These are phyloP conservation scores for Ophion costatus DNA, from an alignment of 2,888 invertebrate genomes.

Conservation along the genomic window DNA sequence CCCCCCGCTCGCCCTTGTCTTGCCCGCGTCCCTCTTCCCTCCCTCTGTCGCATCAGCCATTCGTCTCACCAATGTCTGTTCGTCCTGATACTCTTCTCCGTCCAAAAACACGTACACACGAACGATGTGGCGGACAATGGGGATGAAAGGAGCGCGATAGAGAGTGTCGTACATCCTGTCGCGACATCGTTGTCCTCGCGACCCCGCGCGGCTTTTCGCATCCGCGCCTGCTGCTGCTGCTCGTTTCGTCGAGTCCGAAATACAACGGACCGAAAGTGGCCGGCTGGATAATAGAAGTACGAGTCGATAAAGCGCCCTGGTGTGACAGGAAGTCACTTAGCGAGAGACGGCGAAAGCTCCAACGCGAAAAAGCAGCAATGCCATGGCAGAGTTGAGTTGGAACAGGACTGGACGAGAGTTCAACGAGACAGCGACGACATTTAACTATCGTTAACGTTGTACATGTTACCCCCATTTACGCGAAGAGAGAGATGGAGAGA, in stretches of 20 bases:
- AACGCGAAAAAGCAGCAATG: not conserved
- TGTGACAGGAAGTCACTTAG: slow-evolving; percentile 56
- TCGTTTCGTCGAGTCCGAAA: slow-evolving; percentile 40
- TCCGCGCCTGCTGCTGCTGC: slow-evolving; percentile 12
- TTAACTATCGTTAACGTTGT: slow-evolving; percentile 57
- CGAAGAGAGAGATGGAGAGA: slow-evolving; percentile 8
- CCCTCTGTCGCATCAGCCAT: slow-evolving; percentile 22
- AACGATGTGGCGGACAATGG: slow-evolving; percentile 53
- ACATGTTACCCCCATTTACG: slow-evolving; percentile 54
- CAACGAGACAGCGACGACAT: slow-evolving; percentile 40
- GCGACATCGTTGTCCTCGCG: slow-evolving; percentile 64
- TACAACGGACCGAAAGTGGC: slow-evolving; percentile 51
- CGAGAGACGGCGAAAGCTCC: slow-evolving; percentile 38
- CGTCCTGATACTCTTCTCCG: slow-evolving; percentile 39
- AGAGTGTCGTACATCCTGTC: slow-evolving; percentile 59
- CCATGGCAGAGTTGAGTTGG: not conserved
- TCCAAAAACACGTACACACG: slow-evolving; percentile 24
- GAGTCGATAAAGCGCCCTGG: slow-evolving; percentile 58
- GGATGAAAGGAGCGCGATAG: not conserved
- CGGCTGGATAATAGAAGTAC: slow-evolving; percentile 59
- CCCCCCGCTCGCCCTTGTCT: slow-evolving; percentile 9
- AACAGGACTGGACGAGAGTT: not conserved
- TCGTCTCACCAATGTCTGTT: slow-evolving; percentile 28
- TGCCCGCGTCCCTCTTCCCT: slow-evolving; percentile 34
- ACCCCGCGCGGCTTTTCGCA: slow-evolving; percentile 57